Evolutionary conservation across 2,797 vertebrate genomes (phyloP).

Genomic region (Jordanella pulchra): DNA sequence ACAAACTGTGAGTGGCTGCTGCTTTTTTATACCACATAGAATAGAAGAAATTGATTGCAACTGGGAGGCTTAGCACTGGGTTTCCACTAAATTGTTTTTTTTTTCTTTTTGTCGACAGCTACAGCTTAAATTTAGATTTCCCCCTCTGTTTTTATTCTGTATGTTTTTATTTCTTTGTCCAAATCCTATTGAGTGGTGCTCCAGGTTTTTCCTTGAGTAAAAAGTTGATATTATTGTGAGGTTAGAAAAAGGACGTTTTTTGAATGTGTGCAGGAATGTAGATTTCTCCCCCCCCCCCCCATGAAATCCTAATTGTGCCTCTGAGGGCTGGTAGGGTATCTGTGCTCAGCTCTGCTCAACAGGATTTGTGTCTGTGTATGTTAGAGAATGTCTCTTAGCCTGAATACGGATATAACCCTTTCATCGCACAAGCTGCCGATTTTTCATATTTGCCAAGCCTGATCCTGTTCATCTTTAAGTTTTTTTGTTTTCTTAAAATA

Average conservation of each 20-base stretch:
- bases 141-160: slow-evolving; percentile 64
- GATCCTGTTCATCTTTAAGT: slow-evolving; percentile 76
- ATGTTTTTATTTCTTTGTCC: slow-evolving; percentile 77
- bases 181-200: slow-evolving; percentile 81
- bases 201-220: slow-evolving; percentile 83
- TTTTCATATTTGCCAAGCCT: slow-evolving; percentile 79
- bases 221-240: slow-evolving; percentile 81
- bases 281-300: slow-evolving; percentile 83
- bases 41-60: slow-evolving; percentile 79
- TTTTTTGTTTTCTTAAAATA: slow-evolving; percentile 37
- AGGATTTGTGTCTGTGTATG: slow-evolving; percentile 85
- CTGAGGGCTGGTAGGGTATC: slow-evolving; percentile 85
- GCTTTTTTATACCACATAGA: slow-evolving; percentile 73
- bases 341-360: slow-evolving; percentile 83
- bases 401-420: slow-evolving; percentile 84
- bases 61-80: slow-evolving; percentile 73
- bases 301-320: slow-evolving; percentile 91
- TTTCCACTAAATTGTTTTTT: slow-evolving; percentile 72
- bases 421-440: slow-evolving; percentile 81
- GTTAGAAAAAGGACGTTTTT: slow-evolving; percentile 82
- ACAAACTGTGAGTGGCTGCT: slow-evolving; percentile 73
- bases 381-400: slow-evolving; percentile 79
- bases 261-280: slow-evolving; percentile 86
- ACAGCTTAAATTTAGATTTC: slow-evolving; percentile 76
- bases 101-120: slow-evolving; percentile 75